Evolutionary conservation across 2,113 vertebrate species (phyloP), one percentile per base, ranked within the genome.

Genomic region (Tachysurus vachellii): DNA sequence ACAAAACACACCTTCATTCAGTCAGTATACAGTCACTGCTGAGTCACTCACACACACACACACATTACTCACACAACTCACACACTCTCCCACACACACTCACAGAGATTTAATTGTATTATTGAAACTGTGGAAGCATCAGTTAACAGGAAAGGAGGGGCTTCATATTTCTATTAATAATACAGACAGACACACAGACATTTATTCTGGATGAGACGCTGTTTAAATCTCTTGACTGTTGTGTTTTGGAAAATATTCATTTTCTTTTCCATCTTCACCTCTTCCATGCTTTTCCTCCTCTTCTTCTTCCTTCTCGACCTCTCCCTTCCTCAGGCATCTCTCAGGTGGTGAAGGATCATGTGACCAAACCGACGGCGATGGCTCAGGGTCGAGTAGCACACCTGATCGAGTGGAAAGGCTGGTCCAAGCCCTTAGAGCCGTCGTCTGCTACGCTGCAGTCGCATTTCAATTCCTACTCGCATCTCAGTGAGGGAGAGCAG

Each of bases 351-450:
- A 98, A 97, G 93, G 98, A 99, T 91, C 98, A 99, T 89, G 97
- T 99, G 93, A 99, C 98, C 0, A 99, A 99, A 93, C 98, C 98
- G 3, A 99, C 98, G 0, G 97, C 98, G 54, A 99, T 99, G 97
- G 98, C 97, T 11, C 98, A 99, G 95, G 98, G 98, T 90, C 95
- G 98, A 0, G 97, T 99, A 0, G 98, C 98, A 85, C 98, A 99
- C 93, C 97, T 99, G 90, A 99, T 99, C 0, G 98, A 99, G 89
- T 99, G 98, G 98, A 99, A 99, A 92, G 98, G 98, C 73, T 99
- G 98, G 98, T 97, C 98, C 89, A 98, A 97, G 91, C 97, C 97
- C 0, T 93, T 95, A 3, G 96, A 96, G 76, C 95, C 97, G 0
- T 94, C 96, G 0, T 89, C 91, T 11, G 91, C 93, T 0, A 94